Conservation (phyloP, 35 echinoderm and acorn worm species). For the Lytechinus variegatus region DNA sequence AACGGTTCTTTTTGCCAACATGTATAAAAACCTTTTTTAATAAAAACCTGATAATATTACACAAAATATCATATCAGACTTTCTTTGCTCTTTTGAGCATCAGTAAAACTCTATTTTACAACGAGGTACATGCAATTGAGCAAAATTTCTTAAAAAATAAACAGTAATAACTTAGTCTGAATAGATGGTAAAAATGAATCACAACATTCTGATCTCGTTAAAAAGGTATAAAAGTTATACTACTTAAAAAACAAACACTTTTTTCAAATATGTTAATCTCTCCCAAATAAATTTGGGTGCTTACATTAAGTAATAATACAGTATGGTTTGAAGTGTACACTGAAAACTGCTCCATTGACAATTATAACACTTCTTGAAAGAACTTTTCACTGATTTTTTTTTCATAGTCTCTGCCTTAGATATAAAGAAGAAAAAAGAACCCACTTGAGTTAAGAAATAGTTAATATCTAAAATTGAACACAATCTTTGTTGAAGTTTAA, state of each 20-base stretch:
- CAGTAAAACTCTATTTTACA: not conserved
- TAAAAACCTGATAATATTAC: conserved; percentile 2
- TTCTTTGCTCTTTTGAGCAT: not conserved
- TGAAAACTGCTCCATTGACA: not conserved
- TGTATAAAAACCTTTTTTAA: not conserved
- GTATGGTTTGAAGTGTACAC: not conserved
- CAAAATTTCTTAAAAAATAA: not conserved
- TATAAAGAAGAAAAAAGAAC: too few species aligned
- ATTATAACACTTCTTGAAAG: not conserved
- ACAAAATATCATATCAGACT: not conserved
- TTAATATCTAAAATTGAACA: not conserved
- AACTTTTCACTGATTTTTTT: not conserved
- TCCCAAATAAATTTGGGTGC: not conserved
- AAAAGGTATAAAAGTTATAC: not conserved
- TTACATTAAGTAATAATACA: not conserved
- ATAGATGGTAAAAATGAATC: not conserved
- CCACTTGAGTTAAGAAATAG: too few species aligned
- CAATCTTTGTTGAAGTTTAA: not conserved
- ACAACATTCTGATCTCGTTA: not conserved
- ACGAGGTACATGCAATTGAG: not conserved
- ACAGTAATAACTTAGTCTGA: not conserved
- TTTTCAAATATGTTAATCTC: not conserved
- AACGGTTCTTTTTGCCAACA: not conserved
- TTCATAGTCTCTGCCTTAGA: not conserved
- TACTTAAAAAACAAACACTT: not conserved